A percentile compares a stretch with the other conserved stretches of the same genome.
Evolutionary conservation across 2,797 vertebrate genomes (phyloP).

Genomic region (Lepidocolaptes lacrymiger): DNA sequence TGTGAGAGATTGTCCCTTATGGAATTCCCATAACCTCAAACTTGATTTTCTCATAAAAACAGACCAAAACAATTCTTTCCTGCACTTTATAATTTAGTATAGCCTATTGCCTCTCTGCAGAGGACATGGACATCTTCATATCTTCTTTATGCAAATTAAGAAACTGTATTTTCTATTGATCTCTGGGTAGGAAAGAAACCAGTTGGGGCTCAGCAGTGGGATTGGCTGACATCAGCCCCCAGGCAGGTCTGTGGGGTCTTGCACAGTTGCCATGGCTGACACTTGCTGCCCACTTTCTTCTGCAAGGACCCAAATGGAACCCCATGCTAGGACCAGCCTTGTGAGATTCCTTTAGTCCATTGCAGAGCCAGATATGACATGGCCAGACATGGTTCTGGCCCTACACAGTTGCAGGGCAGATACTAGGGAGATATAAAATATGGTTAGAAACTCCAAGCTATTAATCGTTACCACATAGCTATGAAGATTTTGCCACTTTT

Average conservation of each 20-base stretch:
- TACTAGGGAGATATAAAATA: not conserved
- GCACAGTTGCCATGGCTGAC: not conserved
- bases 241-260: not conserved
- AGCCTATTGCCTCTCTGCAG: not conserved
- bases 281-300: not conserved
- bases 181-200: not conserved
- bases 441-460: not conserved
- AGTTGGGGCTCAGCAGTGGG: not conserved
- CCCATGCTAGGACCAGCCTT: not conserved
- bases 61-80: conserved; percentile 18
- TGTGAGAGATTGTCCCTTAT: conserved; percentile 61
- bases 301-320: not conserved
- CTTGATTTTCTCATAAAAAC: conserved; percentile 45
- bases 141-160: not conserved
- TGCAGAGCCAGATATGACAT: not conserved
- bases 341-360: not conserved
- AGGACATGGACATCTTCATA: not conserved
- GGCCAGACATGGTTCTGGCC: not conserved
- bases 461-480: not conserved
- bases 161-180: not conserved
- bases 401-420: not conserved
- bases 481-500: not conserved
- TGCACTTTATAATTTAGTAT: conserved; percentile 37
- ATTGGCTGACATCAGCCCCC: accelerated
- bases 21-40: conserved; percentile 69